These are phyloP conservation scores for Arctocebus calabarensis DNA, from an alignment of 2,797 vertebrate genomes.

Conservation along the genomic window DNA sequence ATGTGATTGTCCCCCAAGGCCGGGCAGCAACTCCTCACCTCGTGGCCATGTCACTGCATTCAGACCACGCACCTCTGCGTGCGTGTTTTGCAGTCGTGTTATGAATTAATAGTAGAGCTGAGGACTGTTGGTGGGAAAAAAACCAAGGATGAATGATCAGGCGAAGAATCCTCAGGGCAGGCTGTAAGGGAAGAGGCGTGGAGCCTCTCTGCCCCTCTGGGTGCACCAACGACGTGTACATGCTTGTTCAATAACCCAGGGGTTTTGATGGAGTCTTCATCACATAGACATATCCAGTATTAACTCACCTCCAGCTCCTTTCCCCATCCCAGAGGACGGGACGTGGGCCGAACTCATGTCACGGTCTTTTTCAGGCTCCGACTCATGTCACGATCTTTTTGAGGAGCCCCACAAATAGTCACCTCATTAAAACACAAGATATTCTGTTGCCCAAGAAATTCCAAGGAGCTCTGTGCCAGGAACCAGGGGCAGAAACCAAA, in stretches of 20 bases:
- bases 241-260: neutral
- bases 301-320: neutral
- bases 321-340: neutral
- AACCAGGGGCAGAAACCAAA: neutral
- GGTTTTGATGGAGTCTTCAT: neutral
- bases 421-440: neutral
- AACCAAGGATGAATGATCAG: neutral
- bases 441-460: neutral
- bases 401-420: neutral
- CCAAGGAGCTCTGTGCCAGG: neutral
- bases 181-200: neutral
- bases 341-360: neutral
- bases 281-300: neutral
- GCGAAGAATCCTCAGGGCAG: neutral
- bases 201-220: neutral
- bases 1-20: neutral
- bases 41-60: accelerated
- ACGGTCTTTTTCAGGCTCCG: neutral
- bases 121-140: neutral
- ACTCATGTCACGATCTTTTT: neutral
- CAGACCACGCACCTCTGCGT: neutral
- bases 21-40: too few species aligned
- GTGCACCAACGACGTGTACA: neutral
- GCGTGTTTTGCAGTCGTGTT: neutral
- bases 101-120: neutral